phyloP scores from a whole-genome alignment of 1,140 invertebrate species.

The Holotrichia oblita region DNA sequence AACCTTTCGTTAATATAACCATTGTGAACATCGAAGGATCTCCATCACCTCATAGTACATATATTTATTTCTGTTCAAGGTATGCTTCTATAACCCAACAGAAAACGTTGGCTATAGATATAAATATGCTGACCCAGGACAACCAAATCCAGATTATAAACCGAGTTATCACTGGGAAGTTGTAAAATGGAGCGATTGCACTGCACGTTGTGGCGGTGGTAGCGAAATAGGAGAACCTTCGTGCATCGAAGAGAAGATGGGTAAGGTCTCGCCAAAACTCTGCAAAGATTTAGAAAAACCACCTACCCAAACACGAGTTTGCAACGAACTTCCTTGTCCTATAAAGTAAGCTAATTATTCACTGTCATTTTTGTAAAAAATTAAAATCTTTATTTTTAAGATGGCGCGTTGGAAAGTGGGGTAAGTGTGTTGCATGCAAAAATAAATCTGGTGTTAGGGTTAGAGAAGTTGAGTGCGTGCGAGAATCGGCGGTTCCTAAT shows the following conservation, averaged over 20 bases:
- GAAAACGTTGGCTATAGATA: constrained; percentile 62
- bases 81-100: constrained; percentile 57
- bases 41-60: no score
- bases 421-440: constrained; percentile 63
- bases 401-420: constrained; percentile 66
- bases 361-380: no score
- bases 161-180: constrained; percentile 65
- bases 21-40: no score
- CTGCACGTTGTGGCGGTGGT: constrained; percentile 63
- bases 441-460: constrained; percentile 59
- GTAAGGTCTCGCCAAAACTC: constrained; percentile 61
- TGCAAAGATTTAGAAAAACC: constrained; percentile 60
- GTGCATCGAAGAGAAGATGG: constrained; percentile 62
- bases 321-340: constrained; percentile 62
- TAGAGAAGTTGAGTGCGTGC: constrained; percentile 63
- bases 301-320: constrained; percentile 58
- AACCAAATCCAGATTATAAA: constrained; percentile 48
- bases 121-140: constrained; percentile 58
- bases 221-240: constrained; percentile 58
- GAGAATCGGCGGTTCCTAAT: constrained; percentile 58
- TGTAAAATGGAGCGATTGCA: constrained; percentile 62
- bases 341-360: constrained; percentile 9
- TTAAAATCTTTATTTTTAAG: constrained; percentile 49
- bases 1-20: no score
- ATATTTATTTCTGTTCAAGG: constrained; percentile 53